Percentiles rank a stretch among this genome's conserved stretches.
These are phyloP conservation scores for Heliconius hermathena DNA, from an alignment of 1,140 invertebrate species.

Conservation along the genomic window DNA sequence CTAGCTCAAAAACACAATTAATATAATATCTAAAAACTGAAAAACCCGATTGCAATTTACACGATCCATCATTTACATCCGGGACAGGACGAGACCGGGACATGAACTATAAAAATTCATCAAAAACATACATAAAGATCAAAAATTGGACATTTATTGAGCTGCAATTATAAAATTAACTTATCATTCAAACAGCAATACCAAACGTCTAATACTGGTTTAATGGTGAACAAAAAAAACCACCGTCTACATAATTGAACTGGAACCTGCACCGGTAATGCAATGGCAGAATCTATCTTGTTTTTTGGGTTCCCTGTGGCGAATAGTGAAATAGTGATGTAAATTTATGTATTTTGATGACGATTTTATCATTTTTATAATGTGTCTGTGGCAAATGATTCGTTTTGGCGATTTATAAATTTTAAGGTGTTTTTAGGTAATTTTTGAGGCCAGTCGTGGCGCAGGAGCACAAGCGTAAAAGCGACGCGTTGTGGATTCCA, in stretches of 20 bases:
- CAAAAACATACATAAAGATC: slow-evolving; percentile 31
- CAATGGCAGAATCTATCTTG: slow-evolving; percentile 20
- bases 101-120: not conserved
- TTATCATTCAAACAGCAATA: slow-evolving; percentile 26
- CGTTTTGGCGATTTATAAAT: too few relatives aligned
- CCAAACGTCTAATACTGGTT: slow-evolving; percentile 32
- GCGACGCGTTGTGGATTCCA: too few relatives aligned
- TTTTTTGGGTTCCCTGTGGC: slow-evolving; percentile 28
- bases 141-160: slow-evolving; percentile 34
- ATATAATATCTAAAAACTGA: not conserved
- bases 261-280: slow-evolving; percentile 30
- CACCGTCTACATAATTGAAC: slow-evolving; percentile 24
- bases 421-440: too few relatives aligned
- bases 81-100: not conserved
- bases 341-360: not conserved
- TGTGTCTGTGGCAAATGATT: too few relatives aligned
- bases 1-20: too few relatives aligned
- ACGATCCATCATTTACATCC: not conserved
- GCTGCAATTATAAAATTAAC: slow-evolving; percentile 38
- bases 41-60: slow-evolving; percentile 1
- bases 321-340: not conserved
- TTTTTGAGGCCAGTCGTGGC: too few relatives aligned
- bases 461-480: too few relatives aligned
- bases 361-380: not conserved
- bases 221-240: slow-evolving; percentile 24